These are phyloP conservation scores for Tribolium madens DNA, from an alignment of 1,140 invertebrate genomes.

Conservation along the genomic window DNA sequence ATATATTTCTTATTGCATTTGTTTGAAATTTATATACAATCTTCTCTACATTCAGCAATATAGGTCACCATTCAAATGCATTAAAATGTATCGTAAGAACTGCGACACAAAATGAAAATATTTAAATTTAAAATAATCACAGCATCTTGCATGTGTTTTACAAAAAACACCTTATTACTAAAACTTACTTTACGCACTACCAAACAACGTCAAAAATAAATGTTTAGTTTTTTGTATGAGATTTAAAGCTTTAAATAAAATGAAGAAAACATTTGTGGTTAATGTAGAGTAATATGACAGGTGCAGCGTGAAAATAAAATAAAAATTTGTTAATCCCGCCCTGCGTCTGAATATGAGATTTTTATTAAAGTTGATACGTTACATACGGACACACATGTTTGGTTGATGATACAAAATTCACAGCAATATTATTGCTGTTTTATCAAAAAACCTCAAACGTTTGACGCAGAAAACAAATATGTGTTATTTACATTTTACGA, in stretches of 20 bases:
- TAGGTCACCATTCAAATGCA: constrained; percentile 26
- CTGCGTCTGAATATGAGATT: too few species aligned
- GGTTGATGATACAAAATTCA: not conserved
- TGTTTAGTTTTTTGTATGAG: too few species aligned
- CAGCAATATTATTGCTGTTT: not conserved
- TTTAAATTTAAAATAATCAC: not conserved
- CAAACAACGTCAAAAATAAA: too few species aligned
- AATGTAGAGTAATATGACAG: too few species aligned
- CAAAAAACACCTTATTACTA: not conserved
- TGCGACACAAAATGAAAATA: constrained; percentile 18
- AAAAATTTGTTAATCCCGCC: too few species aligned
- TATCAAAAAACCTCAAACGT: not conserved
- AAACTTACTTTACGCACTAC: not conserved
- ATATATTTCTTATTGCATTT: not conserved
- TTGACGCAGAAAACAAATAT: not conserved
- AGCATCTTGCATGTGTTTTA: not conserved
- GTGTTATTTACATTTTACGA: not conserved
- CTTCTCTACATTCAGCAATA: not conserved
- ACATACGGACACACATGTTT: too few species aligned
- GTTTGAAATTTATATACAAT: constrained; percentile 12
- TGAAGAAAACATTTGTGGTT: too few species aligned
- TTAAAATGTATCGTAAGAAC: not conserved
- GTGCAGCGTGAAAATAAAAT: too few species aligned
- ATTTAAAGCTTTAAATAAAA: too few species aligned
- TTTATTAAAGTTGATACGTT: too few species aligned